Evolutionary conservation across 2,797 vertebrate species (phyloP).

Genomic region (Acestrorhynchus altus): DNA sequence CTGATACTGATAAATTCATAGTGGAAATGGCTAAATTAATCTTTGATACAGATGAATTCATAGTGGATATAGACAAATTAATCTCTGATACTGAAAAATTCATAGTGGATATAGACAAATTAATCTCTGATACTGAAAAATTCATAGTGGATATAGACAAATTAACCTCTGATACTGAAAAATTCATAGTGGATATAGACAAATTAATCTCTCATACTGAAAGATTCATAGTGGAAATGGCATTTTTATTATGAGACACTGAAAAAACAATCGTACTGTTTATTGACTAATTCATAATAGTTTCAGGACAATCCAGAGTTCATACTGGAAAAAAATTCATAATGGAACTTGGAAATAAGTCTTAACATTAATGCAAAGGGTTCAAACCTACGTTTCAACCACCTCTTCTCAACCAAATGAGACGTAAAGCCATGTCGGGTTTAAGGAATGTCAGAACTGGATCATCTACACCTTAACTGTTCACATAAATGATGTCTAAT

Average conservation of each 20-base stretch:
- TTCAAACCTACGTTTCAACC: too few species aligned
- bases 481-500: not conserved
- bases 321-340: too few species aligned
- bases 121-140: too few species aligned
- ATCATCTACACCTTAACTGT: not conserved
- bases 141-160: not conserved
- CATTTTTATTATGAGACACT: too few species aligned
- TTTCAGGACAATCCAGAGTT: too few species aligned
- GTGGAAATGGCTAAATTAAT: too few species aligned
- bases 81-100: not conserved
- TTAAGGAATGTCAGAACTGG: too few species aligned
- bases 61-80: not conserved
- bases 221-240: not conserved
- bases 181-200: not conserved
- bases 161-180: too few species aligned
- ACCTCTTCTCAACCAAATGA: too few species aligned
- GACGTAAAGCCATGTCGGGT: too few species aligned
- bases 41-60: not conserved
- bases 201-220: not conserved
- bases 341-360: not conserved
- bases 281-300: not conserved
- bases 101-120: not conserved
- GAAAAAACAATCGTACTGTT: too few species aligned
- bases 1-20: not conserved
- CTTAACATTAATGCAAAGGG: not conserved